Percentiles rank a stretch among this genome's conserved stretches.
Evolutionary conservation across 30 jellyfish, hydroid and myxozoan genomes (phyloP).

Genomic region (Pseudorhiza aurosa): DNA sequence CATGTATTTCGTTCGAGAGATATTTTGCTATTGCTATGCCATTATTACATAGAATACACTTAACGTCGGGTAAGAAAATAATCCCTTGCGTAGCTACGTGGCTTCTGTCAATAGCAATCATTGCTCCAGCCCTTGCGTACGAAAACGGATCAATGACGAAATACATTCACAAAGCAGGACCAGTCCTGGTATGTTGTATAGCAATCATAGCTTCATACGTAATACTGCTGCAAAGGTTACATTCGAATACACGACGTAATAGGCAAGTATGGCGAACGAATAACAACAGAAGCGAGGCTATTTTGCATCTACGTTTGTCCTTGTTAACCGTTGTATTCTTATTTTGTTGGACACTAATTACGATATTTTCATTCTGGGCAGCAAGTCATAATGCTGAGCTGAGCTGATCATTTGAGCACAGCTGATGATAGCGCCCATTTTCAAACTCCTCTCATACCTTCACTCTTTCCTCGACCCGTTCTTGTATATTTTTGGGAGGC

Average conservation of each 20-base stretch:
- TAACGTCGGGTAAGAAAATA: background rate
- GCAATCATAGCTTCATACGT: conserved; percentile 8
- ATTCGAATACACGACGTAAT: background rate
- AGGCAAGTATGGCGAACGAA: too few species aligned
- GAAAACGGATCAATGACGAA: background rate
- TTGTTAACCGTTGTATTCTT: conserved; percentile 26
- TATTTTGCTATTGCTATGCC: conserved; percentile 34
- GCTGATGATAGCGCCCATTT: background rate
- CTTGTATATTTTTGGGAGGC: conserved; percentile 37
- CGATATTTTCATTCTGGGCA: conserved; percentile 22
- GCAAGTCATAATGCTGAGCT: background rate
- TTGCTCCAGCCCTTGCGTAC: conserved; percentile 23
- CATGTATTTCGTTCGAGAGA: conserved; percentile 36
- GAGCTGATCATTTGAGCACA: background rate
- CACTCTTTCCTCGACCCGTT: conserved; percentile 44
- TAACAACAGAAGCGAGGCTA: conserved; percentile 19
- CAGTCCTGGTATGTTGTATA: conserved; percentile 21
- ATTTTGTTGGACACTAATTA: conserved; percentile 34
- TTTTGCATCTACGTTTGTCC: conserved; percentile 11
- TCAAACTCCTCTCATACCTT: conserved; percentile 25
- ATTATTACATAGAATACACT: conserved; percentile 7
- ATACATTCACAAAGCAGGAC: conserved; percentile 28
- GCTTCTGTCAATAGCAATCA: background rate
- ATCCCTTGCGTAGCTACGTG: conserved; percentile 26
- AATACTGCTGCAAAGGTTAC: background rate